Evolutionary conservation across 2,113 vertebrate genomes (phyloP).

Genomic region (Rhadina sibilatrix): DNA sequence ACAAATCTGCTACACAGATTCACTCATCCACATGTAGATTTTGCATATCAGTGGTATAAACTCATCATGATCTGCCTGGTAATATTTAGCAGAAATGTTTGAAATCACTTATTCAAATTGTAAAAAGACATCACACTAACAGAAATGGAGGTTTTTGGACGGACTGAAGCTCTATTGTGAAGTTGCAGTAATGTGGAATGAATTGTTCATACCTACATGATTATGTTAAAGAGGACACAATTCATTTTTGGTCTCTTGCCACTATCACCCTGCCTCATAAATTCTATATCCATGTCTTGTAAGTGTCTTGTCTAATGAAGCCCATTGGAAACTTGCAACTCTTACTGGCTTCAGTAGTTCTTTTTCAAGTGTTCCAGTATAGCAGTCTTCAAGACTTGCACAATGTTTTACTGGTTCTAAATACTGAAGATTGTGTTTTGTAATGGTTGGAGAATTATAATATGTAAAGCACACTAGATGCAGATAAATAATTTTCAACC

Average conservation of each 20-base stretch:
- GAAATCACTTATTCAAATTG: background rate
- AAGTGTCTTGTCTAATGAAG: background rate
- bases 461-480: background rate
- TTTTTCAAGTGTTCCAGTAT: background rate
- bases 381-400: background rate
- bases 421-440: background rate
- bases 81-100: slow-evolving; percentile 2
- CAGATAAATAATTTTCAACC: background rate
- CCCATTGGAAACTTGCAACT: background rate
- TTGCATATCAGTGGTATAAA: background rate
- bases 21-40: background rate
- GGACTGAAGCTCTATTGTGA: background rate
- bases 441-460: fast-evolving
- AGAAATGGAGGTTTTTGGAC: background rate
- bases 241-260: background rate
- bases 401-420: background rate
- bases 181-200: background rate
- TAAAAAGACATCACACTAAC: background rate
- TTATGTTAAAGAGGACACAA: background rate
- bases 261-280: background rate
- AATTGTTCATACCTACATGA: background rate
- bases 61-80: background rate
- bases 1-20: background rate
- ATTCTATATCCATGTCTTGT: background rate
- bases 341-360: background rate